A percentile compares a stretch with the other conserved stretches of the same genome.
These are phyloP conservation scores for Diogma glabrata DNA, from an alignment of 2,888 invertebrate species.

Conservation along the genomic window DNA sequence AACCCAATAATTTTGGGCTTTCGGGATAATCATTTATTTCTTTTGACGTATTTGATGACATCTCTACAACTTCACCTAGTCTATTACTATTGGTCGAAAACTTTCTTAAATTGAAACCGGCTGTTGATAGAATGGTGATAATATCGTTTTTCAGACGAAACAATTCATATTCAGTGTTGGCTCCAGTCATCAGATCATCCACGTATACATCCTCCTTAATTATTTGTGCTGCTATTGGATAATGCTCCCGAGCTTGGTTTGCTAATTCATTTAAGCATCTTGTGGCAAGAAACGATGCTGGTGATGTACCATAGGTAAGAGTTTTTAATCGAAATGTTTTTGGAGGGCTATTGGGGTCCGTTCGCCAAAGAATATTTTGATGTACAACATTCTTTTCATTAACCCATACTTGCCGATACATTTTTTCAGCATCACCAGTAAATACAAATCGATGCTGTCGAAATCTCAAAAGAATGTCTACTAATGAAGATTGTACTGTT, in stretches of 20 bases:
- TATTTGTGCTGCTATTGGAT: background rate
- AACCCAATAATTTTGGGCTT: too few species aligned
- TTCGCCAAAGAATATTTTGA: background rate
- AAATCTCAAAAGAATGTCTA: background rate
- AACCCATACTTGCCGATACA: background rate
- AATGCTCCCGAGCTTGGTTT: too few species aligned
- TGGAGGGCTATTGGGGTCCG: background rate
- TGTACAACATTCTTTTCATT: background rate
- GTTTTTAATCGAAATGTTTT: background rate
- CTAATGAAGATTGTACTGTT: background rate
- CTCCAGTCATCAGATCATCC: background rate
- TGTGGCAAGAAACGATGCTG: background rate
- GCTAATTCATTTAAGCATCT: background rate
- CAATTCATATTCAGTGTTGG: too few species aligned
- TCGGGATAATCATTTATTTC: too few species aligned
- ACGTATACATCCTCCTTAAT: background rate
- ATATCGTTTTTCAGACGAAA: too few species aligned
- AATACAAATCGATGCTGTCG: too few species aligned
- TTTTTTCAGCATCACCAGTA: background rate
- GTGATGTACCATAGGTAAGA: background rate
- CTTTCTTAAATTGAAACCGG: too few species aligned
- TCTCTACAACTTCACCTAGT: too few species aligned
- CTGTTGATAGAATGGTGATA: too few species aligned
- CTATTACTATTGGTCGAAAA: too few species aligned
- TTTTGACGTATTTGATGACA: too few species aligned